Conservation (phyloP, 2,797 vertebrate genomes). For the Amniataba percoides region DNA sequence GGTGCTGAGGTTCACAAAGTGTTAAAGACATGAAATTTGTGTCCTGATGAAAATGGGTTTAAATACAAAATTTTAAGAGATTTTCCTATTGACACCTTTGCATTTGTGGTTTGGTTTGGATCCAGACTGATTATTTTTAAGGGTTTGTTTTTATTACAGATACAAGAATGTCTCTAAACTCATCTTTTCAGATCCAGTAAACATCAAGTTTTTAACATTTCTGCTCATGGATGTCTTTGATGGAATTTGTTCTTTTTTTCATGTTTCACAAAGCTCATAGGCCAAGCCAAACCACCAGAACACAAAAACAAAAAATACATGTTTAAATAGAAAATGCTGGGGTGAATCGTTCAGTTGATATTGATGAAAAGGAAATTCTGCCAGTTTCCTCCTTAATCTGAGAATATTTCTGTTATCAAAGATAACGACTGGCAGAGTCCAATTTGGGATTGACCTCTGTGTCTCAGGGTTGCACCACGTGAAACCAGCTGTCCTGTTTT, state of each 20-base stretch:
- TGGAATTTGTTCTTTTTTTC: background rate
- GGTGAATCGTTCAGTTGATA: too few relatives aligned
- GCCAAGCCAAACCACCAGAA: constrained; percentile 43
- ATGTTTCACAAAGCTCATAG: background rate
- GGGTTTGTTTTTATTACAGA: background rate
- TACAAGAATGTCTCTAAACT: background rate
- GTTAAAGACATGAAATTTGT: background rate
- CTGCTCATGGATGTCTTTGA: background rate
- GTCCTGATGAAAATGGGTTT: background rate
- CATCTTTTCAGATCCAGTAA: background rate
- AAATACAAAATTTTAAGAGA: background rate
- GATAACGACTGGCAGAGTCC: background rate
- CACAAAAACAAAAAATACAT: constrained; percentile 12
- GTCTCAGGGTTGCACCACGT: background rate
- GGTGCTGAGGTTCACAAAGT: background rate
- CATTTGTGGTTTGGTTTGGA: constrained; percentile 56
- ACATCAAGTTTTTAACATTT: background rate
- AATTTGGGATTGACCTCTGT: background rate
- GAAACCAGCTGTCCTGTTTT: constrained; percentile 28
- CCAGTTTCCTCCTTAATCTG: background rate
- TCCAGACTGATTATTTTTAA: background rate
- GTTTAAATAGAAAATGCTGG: constrained; percentile 26
- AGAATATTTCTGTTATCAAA: background rate
- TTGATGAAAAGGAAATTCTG: constrained; percentile 2
- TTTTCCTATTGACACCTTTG: constrained; percentile 38